These are phyloP conservation scores for Thermophis baileyi DNA, from an alignment of 2,113 vertebrate genomes.

Conservation along the genomic window DNA sequence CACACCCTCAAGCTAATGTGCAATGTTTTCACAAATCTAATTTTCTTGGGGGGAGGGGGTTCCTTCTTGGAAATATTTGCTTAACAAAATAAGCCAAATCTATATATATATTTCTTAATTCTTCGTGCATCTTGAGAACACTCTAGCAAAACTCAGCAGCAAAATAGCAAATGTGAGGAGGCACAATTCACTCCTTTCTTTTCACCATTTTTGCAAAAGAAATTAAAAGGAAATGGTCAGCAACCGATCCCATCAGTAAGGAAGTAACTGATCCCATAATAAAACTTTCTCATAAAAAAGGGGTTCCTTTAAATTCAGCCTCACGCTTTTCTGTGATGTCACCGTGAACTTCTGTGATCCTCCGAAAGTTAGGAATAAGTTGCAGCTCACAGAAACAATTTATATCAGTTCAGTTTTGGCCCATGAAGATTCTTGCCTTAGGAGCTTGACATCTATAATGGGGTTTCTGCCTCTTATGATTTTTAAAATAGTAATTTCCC, in stretches of 20 bases:
- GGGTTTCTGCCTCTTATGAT: slow-evolving; percentile 44
- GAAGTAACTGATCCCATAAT: neutral
- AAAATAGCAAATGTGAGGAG: slow-evolving; percentile 34
- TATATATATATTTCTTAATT: neutral
- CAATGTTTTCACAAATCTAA: neutral
- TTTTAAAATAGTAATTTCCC: slow-evolving; percentile 42
- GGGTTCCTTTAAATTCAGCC: neutral
- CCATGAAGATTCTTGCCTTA: neutral
- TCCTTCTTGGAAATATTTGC: neutral
- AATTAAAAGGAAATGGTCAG: neutral
- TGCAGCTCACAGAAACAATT: neutral
- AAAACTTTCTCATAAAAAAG: neutral
- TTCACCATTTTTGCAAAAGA: neutral
- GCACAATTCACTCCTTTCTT: neutral
- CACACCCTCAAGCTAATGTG: neutral
- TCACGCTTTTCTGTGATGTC: neutral
- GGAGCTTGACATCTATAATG: slow-evolving; percentile 42
- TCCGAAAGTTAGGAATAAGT: neutral
- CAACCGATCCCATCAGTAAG: neutral
- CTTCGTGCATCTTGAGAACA: neutral
- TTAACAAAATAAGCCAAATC: neutral
- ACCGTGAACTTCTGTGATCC: neutral
- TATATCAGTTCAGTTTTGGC: neutral
- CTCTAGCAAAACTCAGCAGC: slow-evolving; percentile 8
- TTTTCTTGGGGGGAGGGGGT: neutral